phyloP scores from a whole-genome alignment of 2,113 vertebrate species.

The Tiliqua scincoides region DNA sequence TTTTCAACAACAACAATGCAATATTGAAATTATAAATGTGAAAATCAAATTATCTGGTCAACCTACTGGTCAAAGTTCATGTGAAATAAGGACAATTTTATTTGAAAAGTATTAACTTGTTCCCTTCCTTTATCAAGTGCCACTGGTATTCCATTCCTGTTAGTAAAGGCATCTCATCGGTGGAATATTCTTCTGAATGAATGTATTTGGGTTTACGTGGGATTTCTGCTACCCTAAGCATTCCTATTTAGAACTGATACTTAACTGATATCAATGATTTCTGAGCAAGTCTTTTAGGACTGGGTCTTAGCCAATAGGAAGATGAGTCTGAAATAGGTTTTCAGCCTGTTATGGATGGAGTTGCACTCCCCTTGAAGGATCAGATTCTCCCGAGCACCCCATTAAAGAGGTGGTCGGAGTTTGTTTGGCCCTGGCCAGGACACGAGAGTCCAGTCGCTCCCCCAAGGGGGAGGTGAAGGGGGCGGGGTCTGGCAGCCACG shows the following conservation, averaged over 20 bases:
- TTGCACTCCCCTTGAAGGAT: no score
- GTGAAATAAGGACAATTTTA: neutral
- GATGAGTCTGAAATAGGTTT: no score
- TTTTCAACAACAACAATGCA: neutral
- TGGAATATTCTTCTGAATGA: neutral
- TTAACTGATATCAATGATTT: neutral
- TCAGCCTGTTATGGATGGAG: no score
- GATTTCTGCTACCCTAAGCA: neutral
- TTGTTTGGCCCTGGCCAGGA: no score
- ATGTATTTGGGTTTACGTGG: neutral
- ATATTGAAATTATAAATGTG: neutral
- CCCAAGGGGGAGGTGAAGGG: no score
- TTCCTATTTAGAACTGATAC: neutral
- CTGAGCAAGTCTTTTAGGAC: neutral
- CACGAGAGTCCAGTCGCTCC: no score
- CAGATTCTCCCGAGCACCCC: no score
- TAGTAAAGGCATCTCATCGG: neutral
- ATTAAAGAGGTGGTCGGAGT: no score
- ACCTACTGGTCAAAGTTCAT: neutral
- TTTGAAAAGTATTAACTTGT: neutral
- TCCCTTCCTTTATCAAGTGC: neutral
- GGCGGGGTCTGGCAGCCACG: no score
- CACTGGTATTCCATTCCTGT: neutral
- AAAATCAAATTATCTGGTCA: neutral
- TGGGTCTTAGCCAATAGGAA: neutral